Conservation (phyloP, 2,113 vertebrate species). For the Labeo rohita region DNA sequence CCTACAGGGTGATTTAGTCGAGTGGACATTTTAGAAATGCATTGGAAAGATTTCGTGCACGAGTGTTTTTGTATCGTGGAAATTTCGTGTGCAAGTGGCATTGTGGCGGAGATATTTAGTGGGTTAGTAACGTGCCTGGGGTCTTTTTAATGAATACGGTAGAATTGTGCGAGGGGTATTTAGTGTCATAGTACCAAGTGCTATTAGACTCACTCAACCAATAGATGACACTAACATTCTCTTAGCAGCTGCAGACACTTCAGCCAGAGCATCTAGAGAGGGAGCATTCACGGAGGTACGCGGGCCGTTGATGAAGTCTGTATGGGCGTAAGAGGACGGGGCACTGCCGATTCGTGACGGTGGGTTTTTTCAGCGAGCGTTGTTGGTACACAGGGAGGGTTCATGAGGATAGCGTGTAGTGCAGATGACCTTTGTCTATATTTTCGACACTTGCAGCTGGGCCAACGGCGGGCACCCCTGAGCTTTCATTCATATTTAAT, state of each 20-base stretch:
- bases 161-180: constrained; percentile 50
- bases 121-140: constrained; percentile 43
- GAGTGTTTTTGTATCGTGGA: constrained; percentile 48
- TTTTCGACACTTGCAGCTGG: constrained; percentile 86
- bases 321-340: constrained; percentile 9
- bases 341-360: constrained; percentile 51
- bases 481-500: constrained; percentile 50
- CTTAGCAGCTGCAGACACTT: constrained; percentile 55
- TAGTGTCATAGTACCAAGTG: constrained; percentile 61
- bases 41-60: constrained; percentile 28
- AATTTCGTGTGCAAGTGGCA: constrained; percentile 38
- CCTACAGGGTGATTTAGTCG: constrained; percentile 41
- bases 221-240: constrained; percentile 56
- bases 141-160: constrained; percentile 58
- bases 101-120: constrained; percentile 48
- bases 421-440: constrained; percentile 49
- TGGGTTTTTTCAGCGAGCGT: constrained; percentile 52
- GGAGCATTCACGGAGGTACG: constrained; percentile 15
- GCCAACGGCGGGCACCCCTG: constrained; percentile 78
- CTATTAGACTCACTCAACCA: constrained; percentile 57
- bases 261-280: constrained; percentile 46
- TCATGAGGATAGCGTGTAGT: constrained; percentile 37
- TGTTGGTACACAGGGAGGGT: constrained; percentile 33
- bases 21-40: constrained; percentile 48
- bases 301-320: constrained; percentile 41